A percentile compares a stretch with the other conserved stretches of the same genome.
Conservation (phyloP, 2,888 invertebrate species). For the Agrotis puta region DNA sequence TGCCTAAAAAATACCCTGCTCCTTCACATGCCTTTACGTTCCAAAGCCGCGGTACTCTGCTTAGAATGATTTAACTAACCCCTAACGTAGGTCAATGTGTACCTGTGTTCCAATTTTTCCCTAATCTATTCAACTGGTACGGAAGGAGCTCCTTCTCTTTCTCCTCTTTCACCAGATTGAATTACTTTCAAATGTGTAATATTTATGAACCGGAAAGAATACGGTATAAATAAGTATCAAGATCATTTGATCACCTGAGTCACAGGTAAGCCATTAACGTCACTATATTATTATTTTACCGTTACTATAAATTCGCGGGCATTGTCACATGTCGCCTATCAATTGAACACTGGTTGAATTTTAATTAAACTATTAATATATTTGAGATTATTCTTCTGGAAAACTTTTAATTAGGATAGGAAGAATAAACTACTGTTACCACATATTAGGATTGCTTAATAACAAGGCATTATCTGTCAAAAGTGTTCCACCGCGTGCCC, state of each 20-base stretch:
- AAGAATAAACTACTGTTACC: neutral
- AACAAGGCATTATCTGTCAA: neutral
- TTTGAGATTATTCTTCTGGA: neutral
- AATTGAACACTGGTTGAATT: constrained; percentile 46
- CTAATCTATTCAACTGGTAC: neutral
- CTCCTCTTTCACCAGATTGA: no score
- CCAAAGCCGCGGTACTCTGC: no score
- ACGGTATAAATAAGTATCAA: constrained; percentile 25
- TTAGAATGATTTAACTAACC: no score
- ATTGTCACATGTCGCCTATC: constrained; percentile 46
- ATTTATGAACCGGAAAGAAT: constrained; percentile 26
- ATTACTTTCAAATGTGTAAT: no score
- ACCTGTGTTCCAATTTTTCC: neutral
- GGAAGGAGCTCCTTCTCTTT: no score
- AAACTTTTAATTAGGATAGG: neutral
- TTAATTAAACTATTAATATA: constrained; percentile 36
- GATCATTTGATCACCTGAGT: constrained; percentile 34
- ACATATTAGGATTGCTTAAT: neutral
- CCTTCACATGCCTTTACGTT: no score
- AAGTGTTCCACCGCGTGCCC: no score
- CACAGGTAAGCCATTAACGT: constrained; percentile 44
- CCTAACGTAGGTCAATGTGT: neutral
- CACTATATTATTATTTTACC: constrained; percentile 44
- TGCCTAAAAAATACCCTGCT: no score
- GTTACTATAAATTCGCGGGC: constrained; percentile 45